These are phyloP conservation scores for Nomada ferruginata DNA, from an alignment of 2,888 invertebrate species.

Conservation along the genomic window DNA sequence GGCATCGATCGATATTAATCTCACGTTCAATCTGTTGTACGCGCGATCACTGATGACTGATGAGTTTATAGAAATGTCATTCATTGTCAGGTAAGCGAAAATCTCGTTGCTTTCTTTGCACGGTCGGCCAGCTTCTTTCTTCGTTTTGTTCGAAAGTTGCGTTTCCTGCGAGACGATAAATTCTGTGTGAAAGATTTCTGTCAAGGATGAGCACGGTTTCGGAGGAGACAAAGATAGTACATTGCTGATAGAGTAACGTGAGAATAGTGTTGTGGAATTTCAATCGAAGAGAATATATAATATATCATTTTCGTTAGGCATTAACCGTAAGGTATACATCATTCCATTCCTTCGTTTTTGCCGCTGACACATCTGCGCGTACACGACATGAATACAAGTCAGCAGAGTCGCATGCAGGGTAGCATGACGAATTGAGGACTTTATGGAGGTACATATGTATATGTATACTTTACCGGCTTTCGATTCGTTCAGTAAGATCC, in stretches of 20 bases:
- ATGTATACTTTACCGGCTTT: slow-evolving; percentile 2
- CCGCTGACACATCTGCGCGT: slow-evolving; percentile 19
- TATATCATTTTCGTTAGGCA: too few species aligned
- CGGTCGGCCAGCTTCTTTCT: too few species aligned
- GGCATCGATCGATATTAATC: slow-evolving; percentile 14
- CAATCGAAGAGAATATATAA: too few species aligned
- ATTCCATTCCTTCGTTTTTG: slow-evolving; percentile 4
- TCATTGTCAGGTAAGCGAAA: slow-evolving; percentile 33
- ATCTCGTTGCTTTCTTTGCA: not conserved
- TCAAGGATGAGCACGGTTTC: not conserved
- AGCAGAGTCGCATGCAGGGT: slow-evolving; percentile 12
- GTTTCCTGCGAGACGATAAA: not conserved
- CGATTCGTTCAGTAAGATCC: slow-evolving; percentile 16
- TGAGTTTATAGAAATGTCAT: slow-evolving; percentile 25
- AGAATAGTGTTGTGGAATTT: not conserved
- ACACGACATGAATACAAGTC: slow-evolving; percentile 18
- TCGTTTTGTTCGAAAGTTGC: not conserved
- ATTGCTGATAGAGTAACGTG: not conserved
- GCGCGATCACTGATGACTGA: not conserved
- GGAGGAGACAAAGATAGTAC: not conserved
- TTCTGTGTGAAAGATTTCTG: not conserved
- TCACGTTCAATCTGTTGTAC: slow-evolving; percentile 28
- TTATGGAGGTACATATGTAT: not conserved
- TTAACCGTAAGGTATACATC: not conserved
- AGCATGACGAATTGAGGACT: slow-evolving; percentile 44